Conservation (phyloP, 2,888 invertebrate genomes). For the Metalampra italica region DNA sequence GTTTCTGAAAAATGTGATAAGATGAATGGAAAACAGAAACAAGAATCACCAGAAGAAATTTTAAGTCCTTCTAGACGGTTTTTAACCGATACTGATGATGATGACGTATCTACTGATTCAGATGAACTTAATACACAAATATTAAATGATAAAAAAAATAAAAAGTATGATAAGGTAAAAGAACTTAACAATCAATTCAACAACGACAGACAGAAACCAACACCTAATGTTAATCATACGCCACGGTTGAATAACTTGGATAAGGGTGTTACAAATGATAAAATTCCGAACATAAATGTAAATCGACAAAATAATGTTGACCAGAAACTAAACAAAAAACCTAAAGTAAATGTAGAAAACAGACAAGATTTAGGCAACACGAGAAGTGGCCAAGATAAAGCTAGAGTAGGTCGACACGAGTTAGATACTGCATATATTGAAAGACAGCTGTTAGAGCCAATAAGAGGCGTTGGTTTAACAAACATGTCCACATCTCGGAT, state of each 20-base stretch:
- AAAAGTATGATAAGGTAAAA: background rate
- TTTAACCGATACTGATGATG: background rate
- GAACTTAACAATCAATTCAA: background rate
- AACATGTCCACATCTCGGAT: conserved; percentile 9
- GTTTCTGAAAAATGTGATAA: background rate
- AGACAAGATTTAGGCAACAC: background rate
- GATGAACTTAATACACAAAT: background rate
- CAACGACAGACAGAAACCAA: background rate
- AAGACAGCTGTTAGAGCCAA: conserved; percentile 1
- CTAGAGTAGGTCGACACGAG: too few species aligned
- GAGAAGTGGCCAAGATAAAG: too few species aligned
- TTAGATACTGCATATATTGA: background rate
- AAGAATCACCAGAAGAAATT: background rate
- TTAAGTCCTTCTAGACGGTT: background rate
- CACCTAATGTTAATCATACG: background rate
- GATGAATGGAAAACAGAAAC: background rate
- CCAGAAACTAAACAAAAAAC: background rate
- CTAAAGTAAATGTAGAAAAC: background rate
- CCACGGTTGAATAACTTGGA: background rate
- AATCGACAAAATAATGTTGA: background rate
- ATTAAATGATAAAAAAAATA: background rate
- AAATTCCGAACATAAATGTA: background rate
- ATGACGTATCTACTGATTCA: background rate
- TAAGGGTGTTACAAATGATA: background rate
- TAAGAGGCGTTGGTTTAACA: conserved; percentile 1